Percentiles rank a stretch among this genome's conserved stretches.
phyloP scores from a whole-genome alignment of 2,113 vertebrate genomes.

The Etia nguti region DNA sequence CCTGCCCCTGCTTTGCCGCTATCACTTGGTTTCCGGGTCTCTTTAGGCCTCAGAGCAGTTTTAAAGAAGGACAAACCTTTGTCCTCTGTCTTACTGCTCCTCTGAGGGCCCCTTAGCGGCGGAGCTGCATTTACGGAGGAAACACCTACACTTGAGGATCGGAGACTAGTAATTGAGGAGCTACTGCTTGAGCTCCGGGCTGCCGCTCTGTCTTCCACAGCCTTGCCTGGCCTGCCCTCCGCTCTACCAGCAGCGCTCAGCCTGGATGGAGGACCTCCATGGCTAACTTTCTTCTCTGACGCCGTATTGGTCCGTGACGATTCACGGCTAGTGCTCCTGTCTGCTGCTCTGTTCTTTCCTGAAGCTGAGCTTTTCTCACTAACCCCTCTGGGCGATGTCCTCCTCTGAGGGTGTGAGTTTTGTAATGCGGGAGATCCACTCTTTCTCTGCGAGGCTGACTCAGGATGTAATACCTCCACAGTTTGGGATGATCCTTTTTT shows the following conservation, averaged over 20 bases:
- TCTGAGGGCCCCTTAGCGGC: slow-evolving; percentile 62
- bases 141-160: slow-evolving; percentile 73
- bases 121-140: slow-evolving; percentile 1
- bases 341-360: slow-evolving; percentile 67
- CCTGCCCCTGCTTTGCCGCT: slow-evolving; percentile 72
- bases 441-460: slow-evolving; percentile 70
- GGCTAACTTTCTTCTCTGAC: slow-evolving; percentile 53
- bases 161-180: slow-evolving; percentile 89
- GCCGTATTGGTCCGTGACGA: slow-evolving; percentile 74
- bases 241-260: slow-evolving; percentile 41
- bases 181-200: slow-evolving; percentile 80
- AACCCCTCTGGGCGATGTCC: slow-evolving; percentile 59
- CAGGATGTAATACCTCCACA: slow-evolving; percentile 58
- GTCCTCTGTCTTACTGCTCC: slow-evolving; percentile 91
- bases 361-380: slow-evolving; percentile 66
- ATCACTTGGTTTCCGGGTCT: slow-evolving; percentile 82
- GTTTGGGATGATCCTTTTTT: slow-evolving; percentile 77
- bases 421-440: slow-evolving; percentile 67
- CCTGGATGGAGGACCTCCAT: slow-evolving; percentile 45
- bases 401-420: slow-evolving; percentile 66
- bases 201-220: slow-evolving; percentile 32
- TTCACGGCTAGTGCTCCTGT: slow-evolving; percentile 83
- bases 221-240: slow-evolving; percentile 26
- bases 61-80: slow-evolving; percentile 96
- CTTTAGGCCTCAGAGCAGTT: slow-evolving; percentile 91